Conservation (phyloP, 2,888 invertebrate species). For the Trachelus iudaicus region DNA sequence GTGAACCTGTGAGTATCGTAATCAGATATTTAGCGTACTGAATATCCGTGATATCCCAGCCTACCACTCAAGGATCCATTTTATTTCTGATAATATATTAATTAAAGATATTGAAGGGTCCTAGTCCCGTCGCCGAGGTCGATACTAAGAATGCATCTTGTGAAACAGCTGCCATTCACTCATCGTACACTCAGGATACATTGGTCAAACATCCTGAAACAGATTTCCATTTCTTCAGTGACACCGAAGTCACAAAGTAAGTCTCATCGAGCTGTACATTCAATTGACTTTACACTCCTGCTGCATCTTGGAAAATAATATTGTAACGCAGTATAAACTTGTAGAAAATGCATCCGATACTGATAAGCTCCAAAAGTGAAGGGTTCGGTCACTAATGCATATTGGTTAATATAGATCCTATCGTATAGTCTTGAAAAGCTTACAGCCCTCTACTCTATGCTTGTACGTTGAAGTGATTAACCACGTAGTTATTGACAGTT, state of each 20-base stretch:
- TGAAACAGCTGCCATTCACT: constrained; percentile 22
- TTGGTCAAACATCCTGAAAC: constrained; percentile 68
- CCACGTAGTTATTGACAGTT: constrained; percentile 13
- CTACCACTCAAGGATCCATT: not conserved
- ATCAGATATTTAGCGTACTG: not conserved
- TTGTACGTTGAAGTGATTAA: not conserved
- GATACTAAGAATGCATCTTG: constrained; percentile 31
- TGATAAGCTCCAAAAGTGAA: not conserved
- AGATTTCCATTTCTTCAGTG: constrained; percentile 92
- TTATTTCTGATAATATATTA: constrained; percentile 18
- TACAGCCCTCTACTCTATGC: no score
- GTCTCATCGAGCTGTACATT: constrained; percentile 13
- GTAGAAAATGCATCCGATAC: not conserved
- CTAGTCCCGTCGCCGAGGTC: constrained; percentile 46
- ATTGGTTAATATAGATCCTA: no score
- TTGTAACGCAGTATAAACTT: not conserved
- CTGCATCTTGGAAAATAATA: not conserved
- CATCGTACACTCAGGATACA: constrained; percentile 56
- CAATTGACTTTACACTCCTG: not conserved
- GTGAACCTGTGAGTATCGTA: constrained; percentile 44
- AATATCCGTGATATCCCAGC: not conserved
- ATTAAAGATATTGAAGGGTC: constrained; percentile 43
- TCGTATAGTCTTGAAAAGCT: not conserved
- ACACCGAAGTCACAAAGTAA: constrained; percentile 83
- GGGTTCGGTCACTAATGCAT: not conserved